Evolutionary conservation across 2,113 vertebrate species (phyloP), one percentile per base, ranked within the genome.

Genomic region (Odontophorus gujanensis): DNA sequence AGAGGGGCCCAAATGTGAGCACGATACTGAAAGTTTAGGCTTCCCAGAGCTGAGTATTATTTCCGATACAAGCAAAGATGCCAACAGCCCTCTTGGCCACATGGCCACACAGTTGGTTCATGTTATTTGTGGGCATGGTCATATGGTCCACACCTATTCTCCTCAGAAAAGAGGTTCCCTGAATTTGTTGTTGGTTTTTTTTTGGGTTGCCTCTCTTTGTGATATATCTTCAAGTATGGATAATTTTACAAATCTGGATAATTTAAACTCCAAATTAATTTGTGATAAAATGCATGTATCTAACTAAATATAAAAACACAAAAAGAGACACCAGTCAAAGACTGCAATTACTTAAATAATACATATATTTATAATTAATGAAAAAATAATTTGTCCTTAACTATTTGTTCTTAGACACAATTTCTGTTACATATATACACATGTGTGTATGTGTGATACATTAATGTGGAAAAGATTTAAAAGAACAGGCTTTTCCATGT

Each of bases 351-450:
- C 5, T 72, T 76, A 55, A 74, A 81, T 34, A 18, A 4, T 1
- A 28, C 13, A 51, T 51, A 15, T 51, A 51, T 51, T 51, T 26
- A 4, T 2, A 50, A 13, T 18, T 65, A 71, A 61, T 42, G 7
- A 69, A 79, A 82, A 13, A 36, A 59, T 9, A 13, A 28, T 53
- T 73, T 80, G 14, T 17, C 25, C 50, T 51, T 26, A 51, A 51
- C 24, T 51, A 26, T 26, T 51, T 26, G 50, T 51, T 6, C 3
- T 77, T 77, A 25, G 11, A 53, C 2, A n/a, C 2, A 79, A 19
- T 0, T 5, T 47, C 25, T 28, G 3, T 4, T 16, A 2, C 25
- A 40, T 24, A 12, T 17, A 17, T 22, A 24, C 12, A 16, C 7
- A 17, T 13, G 17, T 18, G 1, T 13, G 8, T 38, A 17, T 25